phyloP scores from a whole-genome alignment of 2,888 invertebrate genomes.

The Gymnocheta viridis region DNA sequence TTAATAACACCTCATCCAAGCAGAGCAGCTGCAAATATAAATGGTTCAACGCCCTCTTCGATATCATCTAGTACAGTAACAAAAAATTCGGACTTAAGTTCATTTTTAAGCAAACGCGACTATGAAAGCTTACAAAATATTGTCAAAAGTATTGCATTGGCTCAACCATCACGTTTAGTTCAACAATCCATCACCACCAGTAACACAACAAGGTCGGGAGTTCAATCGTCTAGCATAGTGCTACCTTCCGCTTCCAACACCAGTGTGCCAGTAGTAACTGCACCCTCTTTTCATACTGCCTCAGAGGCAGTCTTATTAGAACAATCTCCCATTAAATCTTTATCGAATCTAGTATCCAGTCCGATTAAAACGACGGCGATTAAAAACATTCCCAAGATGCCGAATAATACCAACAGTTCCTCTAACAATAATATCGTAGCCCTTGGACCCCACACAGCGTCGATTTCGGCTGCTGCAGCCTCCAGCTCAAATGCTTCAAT shows the following conservation, averaged over 20 bases:
- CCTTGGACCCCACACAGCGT: slow-evolving; percentile 49
- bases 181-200: slow-evolving; percentile 45
- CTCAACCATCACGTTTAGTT: slow-evolving; percentile 72
- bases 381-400: slow-evolving; percentile 77
- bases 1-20: slow-evolving; percentile 38
- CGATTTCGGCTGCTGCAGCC: slow-evolving; percentile 49
- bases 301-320: slow-evolving; percentile 74
- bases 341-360: slow-evolving; percentile 85
- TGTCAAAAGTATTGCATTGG: slow-evolving; percentile 78
- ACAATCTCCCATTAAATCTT: slow-evolving; percentile 85
- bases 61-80: slow-evolving; percentile 58
- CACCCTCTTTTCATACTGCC: slow-evolving; percentile 55
- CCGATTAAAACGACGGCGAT: slow-evolving; percentile 82
- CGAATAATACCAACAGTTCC: slow-evolving; percentile 61
- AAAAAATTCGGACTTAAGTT: slow-evolving; percentile 76
- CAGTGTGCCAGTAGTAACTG: slow-evolving; percentile 26
- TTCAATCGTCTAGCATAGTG: background rate
- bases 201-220: slow-evolving; percentile 23
- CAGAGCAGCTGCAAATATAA: slow-evolving; percentile 39
- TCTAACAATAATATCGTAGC: slow-evolving; percentile 61
- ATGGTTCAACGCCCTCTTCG: slow-evolving; percentile 46
- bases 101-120: slow-evolving; percentile 78
- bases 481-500: slow-evolving; percentile 25
- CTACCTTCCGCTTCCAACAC: background rate
- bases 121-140: slow-evolving; percentile 79